A percentile compares a stretch with the other conserved stretches of the same genome.
phyloP scores from a whole-genome alignment of 2,113 vertebrate genomes.

The Alligator sinensis region DNA sequence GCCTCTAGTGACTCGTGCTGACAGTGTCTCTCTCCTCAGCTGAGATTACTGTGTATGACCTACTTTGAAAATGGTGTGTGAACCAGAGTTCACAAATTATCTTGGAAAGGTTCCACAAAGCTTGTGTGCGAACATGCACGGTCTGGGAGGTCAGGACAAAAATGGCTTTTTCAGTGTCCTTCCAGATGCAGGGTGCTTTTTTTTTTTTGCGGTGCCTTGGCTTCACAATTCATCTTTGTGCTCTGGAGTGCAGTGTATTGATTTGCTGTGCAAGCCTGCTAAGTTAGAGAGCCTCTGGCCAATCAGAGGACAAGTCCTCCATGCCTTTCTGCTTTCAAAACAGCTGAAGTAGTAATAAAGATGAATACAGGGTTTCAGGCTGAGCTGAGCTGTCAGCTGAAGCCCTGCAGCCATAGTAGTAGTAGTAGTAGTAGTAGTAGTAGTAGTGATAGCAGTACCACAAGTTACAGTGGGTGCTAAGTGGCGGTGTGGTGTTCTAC shows the following conservation, averaged over 20 bases:
- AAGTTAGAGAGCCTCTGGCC: slow-evolving; percentile 76
- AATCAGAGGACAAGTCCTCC: slow-evolving; percentile 75
- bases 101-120: slow-evolving; percentile 73
- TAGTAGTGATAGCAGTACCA: slow-evolving; percentile 77
- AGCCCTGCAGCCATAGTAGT: slow-evolving; percentile 67
- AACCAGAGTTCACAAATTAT: slow-evolving; percentile 79
- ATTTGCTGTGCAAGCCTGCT: slow-evolving; percentile 77
- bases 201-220: slow-evolving; percentile 28
- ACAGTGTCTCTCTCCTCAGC: slow-evolving; percentile 63
- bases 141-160: slow-evolving; percentile 58
- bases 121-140: slow-evolving; percentile 59
- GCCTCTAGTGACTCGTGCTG: slow-evolving; percentile 55
- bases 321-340: slow-evolving; percentile 72
- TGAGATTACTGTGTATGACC: slow-evolving; percentile 79
- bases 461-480: slow-evolving; percentile 67
- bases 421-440: neutral
- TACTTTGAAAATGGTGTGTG: slow-evolving; percentile 83
- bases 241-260: slow-evolving; percentile 69
- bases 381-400: slow-evolving; percentile 83
- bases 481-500: slow-evolving; percentile 66
- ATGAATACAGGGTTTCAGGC: slow-evolving; percentile 82
- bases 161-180: slow-evolving; percentile 20
- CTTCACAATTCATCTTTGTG: slow-evolving; percentile 74
- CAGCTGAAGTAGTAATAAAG: slow-evolving; percentile 85
- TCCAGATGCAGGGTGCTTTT: slow-evolving; percentile 45